Conservation (phyloP, 2,113 vertebrate genomes). For the Rhynchomys soricoides region DNA sequence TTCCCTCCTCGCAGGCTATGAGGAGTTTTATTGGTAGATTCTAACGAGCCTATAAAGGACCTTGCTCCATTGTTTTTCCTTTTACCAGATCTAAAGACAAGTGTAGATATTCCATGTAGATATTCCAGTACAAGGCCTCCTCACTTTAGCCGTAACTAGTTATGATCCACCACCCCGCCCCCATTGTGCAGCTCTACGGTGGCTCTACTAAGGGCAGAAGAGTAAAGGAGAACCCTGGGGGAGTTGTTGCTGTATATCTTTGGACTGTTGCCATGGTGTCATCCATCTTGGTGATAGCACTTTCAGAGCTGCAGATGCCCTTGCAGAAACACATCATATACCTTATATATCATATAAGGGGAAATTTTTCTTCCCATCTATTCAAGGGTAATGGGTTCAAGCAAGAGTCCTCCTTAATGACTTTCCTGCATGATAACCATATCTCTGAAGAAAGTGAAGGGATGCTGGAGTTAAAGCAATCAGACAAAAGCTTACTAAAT, state of each 20-base stretch:
- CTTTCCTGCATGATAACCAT: conserved; percentile 53
- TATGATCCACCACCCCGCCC: neutral
- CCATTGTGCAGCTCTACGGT: neutral
- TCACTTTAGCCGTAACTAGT: neutral
- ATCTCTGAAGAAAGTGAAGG: conserved; percentile 51
- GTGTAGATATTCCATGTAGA: neutral
- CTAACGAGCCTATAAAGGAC: neutral
- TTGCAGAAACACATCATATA: neutral
- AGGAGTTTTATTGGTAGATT: conserved; percentile 12
- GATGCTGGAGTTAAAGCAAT: conserved; percentile 55
- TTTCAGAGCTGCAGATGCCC: neutral
- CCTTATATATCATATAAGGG: neutral
- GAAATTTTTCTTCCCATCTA: conserved; percentile 16
- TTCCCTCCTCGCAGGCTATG: neutral
- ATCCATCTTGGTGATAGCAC: neutral
- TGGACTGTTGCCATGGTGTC: neutral
- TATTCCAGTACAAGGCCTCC: conserved; percentile 7
- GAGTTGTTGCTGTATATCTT: neutral
- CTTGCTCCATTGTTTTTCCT: conserved; percentile 50
- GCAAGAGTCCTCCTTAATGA: conserved; percentile 9
- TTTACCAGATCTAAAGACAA: conserved; percentile 38
- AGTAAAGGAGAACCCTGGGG: neutral
- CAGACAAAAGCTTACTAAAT: conserved; percentile 64
- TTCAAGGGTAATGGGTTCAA: conserved; percentile 43
- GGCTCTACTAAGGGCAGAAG: neutral